Conservation (phyloP, 2,888 invertebrate species). For the Drosophila maculinotata region DNA sequence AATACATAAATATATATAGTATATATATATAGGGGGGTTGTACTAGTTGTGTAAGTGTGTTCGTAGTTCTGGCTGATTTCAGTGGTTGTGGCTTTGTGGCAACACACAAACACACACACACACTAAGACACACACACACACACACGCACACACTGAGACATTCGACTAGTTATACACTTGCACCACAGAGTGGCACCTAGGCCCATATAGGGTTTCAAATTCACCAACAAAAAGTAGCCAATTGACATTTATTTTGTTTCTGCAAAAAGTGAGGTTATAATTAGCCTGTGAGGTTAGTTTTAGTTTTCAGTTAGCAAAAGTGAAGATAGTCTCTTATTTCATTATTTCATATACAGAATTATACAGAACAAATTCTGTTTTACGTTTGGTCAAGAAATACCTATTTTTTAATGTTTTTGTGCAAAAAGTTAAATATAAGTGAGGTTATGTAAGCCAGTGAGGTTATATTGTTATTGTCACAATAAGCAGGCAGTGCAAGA, state of each 20-base stretch:
- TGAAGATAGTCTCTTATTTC: no score
- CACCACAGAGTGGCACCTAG: conserved; percentile 3
- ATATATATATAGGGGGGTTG: background rate
- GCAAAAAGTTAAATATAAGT: background rate
- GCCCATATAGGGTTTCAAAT: background rate
- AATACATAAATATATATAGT: conserved; percentile 2
- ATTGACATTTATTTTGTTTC: conserved; percentile 7
- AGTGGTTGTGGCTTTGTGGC: conserved; percentile 35
- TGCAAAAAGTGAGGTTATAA: background rate
- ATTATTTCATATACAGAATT: no score
- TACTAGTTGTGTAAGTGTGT: conserved; percentile 6
- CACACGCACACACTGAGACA: no score
- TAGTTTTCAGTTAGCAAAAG: background rate
- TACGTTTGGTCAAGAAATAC: no score
- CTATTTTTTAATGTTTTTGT: no score
- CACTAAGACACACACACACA: background rate
- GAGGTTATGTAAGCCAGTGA: conserved; percentile 16
- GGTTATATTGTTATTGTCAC: conserved; percentile 5
- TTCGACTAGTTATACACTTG: background rate
- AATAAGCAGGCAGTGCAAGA: background rate
- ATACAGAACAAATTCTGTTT: no score
- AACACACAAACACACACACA: conserved; percentile 10
- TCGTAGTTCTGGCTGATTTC: conserved; percentile 28
- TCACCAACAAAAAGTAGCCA: conserved; percentile 1
- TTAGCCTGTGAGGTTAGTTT: conserved; percentile 1